Base-by-base conservation (phyloP, 2,113 vertebrate species). In the Phyllostomus discolor region DNA sequence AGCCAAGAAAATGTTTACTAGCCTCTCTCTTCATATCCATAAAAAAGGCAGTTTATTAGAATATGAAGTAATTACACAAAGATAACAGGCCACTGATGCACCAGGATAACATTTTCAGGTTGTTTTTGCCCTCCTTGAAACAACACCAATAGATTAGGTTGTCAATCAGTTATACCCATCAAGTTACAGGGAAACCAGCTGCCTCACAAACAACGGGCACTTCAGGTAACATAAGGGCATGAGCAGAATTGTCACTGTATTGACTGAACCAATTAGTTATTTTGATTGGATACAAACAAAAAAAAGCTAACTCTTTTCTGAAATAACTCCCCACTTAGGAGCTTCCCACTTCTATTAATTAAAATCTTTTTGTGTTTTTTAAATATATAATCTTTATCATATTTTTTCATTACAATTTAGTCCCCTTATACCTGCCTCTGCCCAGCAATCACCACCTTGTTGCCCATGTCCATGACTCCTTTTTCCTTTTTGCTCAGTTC, bases 21-120 rank as follows among this genome's bases (percentile, higher is more conserved):
- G 33, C 67, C 12, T 85, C 35, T 17, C 41, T 75, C 43, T 92
- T 73, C 33, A 75, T 59, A 83, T 48, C 9, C 75, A 96, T 75
- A 69, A 92, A 80, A 95, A 64, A 72, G 19, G 15, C 3, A 88
- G 52, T 78, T 69, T 82, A 75, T 94, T 78, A 46, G 22, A 94
- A 50, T 89, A 86, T 85, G 82, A 91, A 95, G 66, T 82, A 88
- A 94, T 89, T 86, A 85, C 43, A 88, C 28, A 88, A 95, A 85
- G 31, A 35, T 94, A 95, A 90, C 46, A 93, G 57, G 46, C 41
- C 73, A 73, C 43, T 43, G n/a, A 33, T 83, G 24, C n/a, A 80
- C 54, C 81, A 85, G 38, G 69, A 54, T 82, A 81, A 94, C 64
- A 95, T 93, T 89, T 95, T 73, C 43, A 59, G 57, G 54, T 66